Conservation (phyloP, 2,888 invertebrate species). For the Tethea ocularis region DNA sequence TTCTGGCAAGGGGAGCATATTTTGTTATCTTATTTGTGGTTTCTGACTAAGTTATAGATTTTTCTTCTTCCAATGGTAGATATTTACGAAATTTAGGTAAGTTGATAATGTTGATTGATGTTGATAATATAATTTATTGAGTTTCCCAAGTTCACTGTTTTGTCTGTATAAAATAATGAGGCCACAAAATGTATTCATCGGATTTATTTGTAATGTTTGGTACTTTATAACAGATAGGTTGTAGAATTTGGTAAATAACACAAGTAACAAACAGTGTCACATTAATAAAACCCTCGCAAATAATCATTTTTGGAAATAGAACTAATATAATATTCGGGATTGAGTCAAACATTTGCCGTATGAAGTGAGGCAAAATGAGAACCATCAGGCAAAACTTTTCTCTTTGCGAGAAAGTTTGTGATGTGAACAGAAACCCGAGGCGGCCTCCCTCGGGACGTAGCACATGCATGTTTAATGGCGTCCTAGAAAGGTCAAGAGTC, state of each 20-base stretch:
- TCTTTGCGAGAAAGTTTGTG: constrained; percentile 74
- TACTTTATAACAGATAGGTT: not conserved
- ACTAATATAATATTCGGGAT: constrained; percentile 49
- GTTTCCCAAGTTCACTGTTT: not conserved
- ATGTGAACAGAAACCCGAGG: constrained; percentile 70
- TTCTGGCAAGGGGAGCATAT: constrained; percentile 57
- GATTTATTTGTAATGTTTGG: not conserved
- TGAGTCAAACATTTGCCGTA: constrained; percentile 53
- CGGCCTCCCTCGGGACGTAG: constrained; percentile 65
- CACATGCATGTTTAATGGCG: constrained; percentile 80
- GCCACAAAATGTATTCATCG: not conserved
- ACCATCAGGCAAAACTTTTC: constrained; percentile 72
- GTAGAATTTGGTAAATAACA: not conserved
- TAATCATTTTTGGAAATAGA: constrained; percentile 39
- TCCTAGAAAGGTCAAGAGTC: constrained; percentile 80
- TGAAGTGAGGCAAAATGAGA: constrained; percentile 67
- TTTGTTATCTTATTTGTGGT: constrained; percentile 63
- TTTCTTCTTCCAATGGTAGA: constrained; percentile 40
- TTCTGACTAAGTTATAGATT: constrained; percentile 49
- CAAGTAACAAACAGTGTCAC: constrained; percentile 7
- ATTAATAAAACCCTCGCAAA: constrained; percentile 35
- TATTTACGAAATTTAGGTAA: constrained; percentile 36
- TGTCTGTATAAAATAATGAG: not conserved
- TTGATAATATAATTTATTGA: constrained; percentile 51
- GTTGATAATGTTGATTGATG: too few relatives aligned